These are phyloP conservation scores for Pionites leucogaster DNA, from an alignment of 2,113 vertebrate genomes.

Conservation along the genomic window DNA sequence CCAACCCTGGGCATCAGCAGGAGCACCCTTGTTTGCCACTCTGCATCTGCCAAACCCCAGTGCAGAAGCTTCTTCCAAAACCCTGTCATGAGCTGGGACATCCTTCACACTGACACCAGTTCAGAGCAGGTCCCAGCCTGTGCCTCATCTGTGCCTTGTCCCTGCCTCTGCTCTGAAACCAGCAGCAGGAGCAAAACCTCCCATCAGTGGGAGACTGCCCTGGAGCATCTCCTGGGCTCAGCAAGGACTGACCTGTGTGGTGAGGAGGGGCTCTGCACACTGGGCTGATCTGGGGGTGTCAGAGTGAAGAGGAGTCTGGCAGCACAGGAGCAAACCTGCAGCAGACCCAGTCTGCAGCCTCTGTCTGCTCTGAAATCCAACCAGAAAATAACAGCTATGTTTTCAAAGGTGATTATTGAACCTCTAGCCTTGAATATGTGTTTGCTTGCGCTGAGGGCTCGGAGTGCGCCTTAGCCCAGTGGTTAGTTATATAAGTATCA, in stretches of 20 bases:
- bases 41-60: not conserved
- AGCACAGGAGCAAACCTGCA: not conserved
- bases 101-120: not conserved
- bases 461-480: not conserved
- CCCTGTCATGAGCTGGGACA: not conserved
- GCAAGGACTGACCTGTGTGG: rapidly evolving
- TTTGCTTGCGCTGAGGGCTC: not conserved
- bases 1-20: not conserved
- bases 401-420: conserved; percentile 25
- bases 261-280: rapidly evolving
- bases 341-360: not conserved
- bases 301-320: rapidly evolving
- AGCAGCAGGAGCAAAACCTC: not conserved
- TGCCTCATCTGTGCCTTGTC: not conserved
- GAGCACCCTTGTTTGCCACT: not conserved
- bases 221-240: not conserved
- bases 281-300: rapidly evolving
- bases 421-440: not conserved
- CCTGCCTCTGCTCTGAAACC: not conserved
- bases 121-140: not conserved
- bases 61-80: not conserved
- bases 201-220: not conserved
- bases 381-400: not conserved
- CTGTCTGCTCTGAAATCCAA: not conserved
- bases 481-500: not conserved